Conservation (phyloP, 1,140 invertebrate species). For the Bilobella aurantiaca region DNA sequence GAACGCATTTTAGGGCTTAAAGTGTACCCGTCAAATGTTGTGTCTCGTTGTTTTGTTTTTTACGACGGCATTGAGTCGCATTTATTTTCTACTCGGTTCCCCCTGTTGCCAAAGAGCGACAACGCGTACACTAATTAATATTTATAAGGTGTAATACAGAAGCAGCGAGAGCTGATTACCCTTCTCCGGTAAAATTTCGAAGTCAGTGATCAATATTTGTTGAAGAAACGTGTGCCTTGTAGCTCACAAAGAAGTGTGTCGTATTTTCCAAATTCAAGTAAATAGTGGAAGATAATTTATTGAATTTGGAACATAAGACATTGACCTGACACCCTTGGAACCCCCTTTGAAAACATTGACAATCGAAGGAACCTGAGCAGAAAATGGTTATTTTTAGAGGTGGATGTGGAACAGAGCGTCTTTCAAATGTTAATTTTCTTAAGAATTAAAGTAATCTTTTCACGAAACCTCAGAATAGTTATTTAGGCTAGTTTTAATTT, state of each 20-base stretch:
- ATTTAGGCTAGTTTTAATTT: neutral
- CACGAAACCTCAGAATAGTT: neutral
- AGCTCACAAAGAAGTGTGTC: too few species aligned
- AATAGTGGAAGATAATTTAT: too few species aligned
- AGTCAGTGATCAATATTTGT: too few species aligned
- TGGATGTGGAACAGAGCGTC: neutral
- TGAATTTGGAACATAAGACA: too few species aligned
- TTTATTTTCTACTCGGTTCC: neutral
- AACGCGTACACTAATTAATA: too few species aligned
- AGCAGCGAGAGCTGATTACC: too few species aligned
- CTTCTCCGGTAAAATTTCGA: too few species aligned
- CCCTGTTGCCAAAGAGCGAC: neutral
- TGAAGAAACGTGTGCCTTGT: too few species aligned
- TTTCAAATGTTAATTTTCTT: conserved; percentile 1
- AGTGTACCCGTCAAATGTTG: neutral
- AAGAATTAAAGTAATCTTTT: neutral
- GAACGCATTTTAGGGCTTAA: neutral
- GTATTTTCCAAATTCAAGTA: too few species aligned
- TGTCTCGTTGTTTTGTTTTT: neutral
- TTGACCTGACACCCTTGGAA: too few species aligned
- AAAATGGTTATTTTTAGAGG: neutral
- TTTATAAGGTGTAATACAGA: too few species aligned
- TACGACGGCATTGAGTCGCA: neutral
- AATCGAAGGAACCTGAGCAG: neutral
- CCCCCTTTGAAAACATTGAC: neutral